These are phyloP conservation scores for Halcyon chelicuti DNA, from an alignment of 2,797 vertebrate species.

Conservation along the genomic window DNA sequence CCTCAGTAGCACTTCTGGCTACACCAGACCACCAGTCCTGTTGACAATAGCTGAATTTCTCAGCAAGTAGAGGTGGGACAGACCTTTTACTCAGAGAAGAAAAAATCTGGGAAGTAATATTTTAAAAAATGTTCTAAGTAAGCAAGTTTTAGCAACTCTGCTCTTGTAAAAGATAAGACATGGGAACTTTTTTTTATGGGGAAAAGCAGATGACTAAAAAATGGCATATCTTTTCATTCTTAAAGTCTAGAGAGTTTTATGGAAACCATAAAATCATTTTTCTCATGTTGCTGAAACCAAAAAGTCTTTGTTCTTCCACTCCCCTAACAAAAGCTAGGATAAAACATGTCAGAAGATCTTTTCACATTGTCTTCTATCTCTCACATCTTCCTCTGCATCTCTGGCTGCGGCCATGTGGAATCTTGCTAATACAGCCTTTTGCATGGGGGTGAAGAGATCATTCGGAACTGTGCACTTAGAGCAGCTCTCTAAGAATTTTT, in stretches of 20 bases:
- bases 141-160: not conserved
- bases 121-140: not conserved
- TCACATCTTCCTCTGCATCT: not conserved
- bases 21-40: not conserved
- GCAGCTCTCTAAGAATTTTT: constrained; percentile 1
- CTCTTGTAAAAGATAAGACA: not conserved
- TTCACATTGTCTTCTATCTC: not conserved
- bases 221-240: not conserved
- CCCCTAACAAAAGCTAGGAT: not conserved
- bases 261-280: not conserved
- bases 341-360: not conserved
- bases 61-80: not conserved
- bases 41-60: not conserved
- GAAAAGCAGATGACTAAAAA: not conserved
- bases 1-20: not conserved
- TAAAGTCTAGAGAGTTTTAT: not conserved
- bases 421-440: not conserved
- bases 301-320: not conserved
- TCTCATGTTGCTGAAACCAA: not conserved
- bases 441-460: not conserved
- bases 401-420: not conserved
- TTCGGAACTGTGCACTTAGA: not conserved
- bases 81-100: not conserved
- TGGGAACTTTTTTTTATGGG: not conserved
- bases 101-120: not conserved